These are phyloP conservation scores for Brenthis hecate DNA, from an alignment of 2,888 invertebrate genomes.

Conservation along the genomic window DNA sequence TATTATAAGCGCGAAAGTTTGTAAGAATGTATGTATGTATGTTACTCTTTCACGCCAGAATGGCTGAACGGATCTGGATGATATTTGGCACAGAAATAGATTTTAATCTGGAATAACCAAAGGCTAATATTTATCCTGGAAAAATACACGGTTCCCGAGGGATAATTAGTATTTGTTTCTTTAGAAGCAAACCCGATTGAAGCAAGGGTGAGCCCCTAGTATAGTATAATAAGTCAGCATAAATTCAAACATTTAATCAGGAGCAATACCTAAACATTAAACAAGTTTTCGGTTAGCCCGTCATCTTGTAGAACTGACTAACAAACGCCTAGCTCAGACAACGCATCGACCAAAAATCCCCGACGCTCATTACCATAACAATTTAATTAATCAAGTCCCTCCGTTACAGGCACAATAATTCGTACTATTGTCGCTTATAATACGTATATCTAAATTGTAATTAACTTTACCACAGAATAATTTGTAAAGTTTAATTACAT, in stretches of 20 bases:
- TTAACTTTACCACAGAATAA: constrained; percentile 1
- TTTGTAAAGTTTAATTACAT: neutral
- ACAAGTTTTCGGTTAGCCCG: neutral
- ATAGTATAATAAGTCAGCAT: too few species aligned
- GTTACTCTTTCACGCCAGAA: too few species aligned
- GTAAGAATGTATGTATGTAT: too few species aligned
- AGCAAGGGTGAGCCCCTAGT: too few species aligned
- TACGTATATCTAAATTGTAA: constrained; percentile 28
- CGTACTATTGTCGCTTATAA: constrained; percentile 39
- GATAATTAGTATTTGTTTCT: too few species aligned
- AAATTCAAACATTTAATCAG: neutral
- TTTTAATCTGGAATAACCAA: too few species aligned
- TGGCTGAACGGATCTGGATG: too few species aligned
- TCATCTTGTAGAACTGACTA: constrained; percentile 25
- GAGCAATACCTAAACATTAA: neutral
- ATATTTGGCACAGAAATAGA: too few species aligned
- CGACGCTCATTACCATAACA: constrained; percentile 67
- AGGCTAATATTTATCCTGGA: too few species aligned
- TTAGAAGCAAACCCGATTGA: too few species aligned
- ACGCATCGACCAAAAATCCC: constrained; percentile 66
- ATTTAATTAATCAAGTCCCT: constrained; percentile 73
- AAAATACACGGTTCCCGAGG: too few species aligned
- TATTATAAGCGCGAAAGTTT: too few species aligned
- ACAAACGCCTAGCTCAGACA: constrained; percentile 40
- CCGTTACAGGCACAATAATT: constrained; percentile 53